Evolutionary conservation across 2,797 vertebrate genomes (phyloP).

Genomic region (Crax fasciolata): DNA sequence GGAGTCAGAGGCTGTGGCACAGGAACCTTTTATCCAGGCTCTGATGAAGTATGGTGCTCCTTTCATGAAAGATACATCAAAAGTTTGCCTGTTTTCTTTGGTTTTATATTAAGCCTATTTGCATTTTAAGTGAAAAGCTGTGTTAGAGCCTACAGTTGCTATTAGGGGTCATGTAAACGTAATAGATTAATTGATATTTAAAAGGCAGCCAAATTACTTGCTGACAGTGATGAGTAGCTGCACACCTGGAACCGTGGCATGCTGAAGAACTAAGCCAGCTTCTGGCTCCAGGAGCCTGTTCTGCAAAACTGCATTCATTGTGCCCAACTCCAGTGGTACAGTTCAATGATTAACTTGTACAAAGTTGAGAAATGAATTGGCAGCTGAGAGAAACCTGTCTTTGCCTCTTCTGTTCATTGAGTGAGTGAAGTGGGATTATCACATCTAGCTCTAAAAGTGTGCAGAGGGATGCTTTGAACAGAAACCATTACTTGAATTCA

Average conservation of each 20-base stretch:
- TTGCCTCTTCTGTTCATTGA: not conserved
- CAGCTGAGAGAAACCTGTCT: not conserved
- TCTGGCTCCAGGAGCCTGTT: not conserved
- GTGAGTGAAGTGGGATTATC: not conserved
- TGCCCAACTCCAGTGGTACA: not conserved
- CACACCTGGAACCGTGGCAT: slow-evolving; percentile 2
- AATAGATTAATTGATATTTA: slow-evolving; percentile 4
- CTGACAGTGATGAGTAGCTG: not conserved
- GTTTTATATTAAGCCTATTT: not conserved
- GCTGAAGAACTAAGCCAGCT: not conserved
- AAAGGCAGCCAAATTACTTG: not conserved
- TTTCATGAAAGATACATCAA: not conserved
- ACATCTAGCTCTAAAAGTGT: not conserved
- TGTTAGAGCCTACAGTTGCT: not conserved
- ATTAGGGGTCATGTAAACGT: not conserved
- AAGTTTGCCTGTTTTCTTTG: not conserved
- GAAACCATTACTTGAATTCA: not conserved
- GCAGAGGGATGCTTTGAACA: not conserved
- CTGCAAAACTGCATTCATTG: not conserved
- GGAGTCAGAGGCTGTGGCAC: not conserved
- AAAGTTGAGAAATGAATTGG: not conserved
- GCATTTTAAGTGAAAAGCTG: not conserved
- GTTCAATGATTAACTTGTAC: slow-evolving; percentile 5
- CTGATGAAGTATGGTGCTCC: not conserved
- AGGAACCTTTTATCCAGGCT: not conserved